phyloP scores from a whole-genome alignment of 2,113 vertebrate genomes.

The Brienomyrus brachyistius region DNA sequence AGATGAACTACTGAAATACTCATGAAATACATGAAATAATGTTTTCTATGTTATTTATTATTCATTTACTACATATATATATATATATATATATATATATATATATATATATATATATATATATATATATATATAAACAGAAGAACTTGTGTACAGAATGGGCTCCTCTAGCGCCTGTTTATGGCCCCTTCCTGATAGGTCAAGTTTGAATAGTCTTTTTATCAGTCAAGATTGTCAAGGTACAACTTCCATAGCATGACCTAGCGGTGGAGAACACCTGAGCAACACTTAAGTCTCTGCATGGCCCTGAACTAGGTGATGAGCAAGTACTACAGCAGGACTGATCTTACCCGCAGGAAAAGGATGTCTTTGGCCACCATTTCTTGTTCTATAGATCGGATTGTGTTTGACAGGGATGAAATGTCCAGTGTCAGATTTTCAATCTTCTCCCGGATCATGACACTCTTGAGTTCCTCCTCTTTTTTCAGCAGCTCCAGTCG shows the following conservation, averaged over 20 bases:
- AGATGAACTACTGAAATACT: not conserved
- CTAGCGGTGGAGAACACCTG: not conserved
- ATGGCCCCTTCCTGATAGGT: not conserved
- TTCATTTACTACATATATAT: not conserved
- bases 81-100: not conserved
- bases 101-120: not conserved
- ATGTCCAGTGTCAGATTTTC: conserved; percentile 52
- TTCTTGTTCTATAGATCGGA: conserved; percentile 54
- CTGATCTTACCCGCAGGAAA: conserved; percentile 55
- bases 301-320: not conserved
- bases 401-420: conserved; percentile 50
- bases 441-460: conserved; percentile 46
- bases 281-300: not conserved
- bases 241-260: not conserved
- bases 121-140: not conserved
- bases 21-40: not conserved
- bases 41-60: not conserved
- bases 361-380: conserved; percentile 51
- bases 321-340: not conserved
- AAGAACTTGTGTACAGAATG: not conserved
- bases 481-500: conserved; percentile 49
- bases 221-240: not conserved
- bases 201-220: not conserved
- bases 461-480: conserved; percentile 52
- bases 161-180: not conserved